These are phyloP conservation scores for Nycticebus coucang DNA, from an alignment of 2,113 vertebrate species.

Conservation along the genomic window DNA sequence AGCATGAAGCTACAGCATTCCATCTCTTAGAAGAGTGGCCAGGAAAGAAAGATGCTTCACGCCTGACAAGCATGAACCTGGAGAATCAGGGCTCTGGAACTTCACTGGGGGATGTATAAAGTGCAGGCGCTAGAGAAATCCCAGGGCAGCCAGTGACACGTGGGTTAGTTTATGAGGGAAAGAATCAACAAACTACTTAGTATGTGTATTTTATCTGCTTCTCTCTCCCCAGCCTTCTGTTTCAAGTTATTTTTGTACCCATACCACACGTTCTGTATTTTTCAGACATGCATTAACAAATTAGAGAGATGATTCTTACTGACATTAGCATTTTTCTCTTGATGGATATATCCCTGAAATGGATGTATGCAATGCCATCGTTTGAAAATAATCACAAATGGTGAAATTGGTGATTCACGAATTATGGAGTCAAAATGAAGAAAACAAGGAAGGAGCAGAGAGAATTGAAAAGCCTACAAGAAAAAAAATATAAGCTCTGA, in stretches of 20 bases:
- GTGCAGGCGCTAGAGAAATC: background rate
- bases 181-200: conserved; percentile 34
- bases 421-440: conserved; percentile 9
- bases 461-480: background rate
- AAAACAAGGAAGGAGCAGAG: conserved; percentile 33
- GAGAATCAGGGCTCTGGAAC: background rate
- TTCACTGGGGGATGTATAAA: background rate
- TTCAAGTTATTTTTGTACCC: conserved; percentile 71
- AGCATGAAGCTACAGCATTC: background rate
- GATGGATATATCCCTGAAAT: conserved; percentile 24
- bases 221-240: conserved; percentile 65
- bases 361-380: conserved; percentile 18
- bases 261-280: conserved; percentile 64
- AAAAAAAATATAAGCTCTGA: background rate
- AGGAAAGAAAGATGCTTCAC: conserved; percentile 32
- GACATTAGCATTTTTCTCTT: conserved; percentile 29
- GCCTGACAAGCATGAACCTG: background rate
- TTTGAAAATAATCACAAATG: conserved; percentile 70
- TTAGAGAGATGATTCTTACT: conserved; percentile 37
- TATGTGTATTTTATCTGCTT: conserved; percentile 58
- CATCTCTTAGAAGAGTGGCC: conserved; percentile 39
- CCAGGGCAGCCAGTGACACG: background rate
- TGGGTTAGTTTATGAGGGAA: background rate
- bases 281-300: conserved; percentile 64
- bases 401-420: conserved; percentile 31